Base-by-base conservation (phyloP, 2,797 vertebrate species). In the Tarsius wallacei region DNA sequence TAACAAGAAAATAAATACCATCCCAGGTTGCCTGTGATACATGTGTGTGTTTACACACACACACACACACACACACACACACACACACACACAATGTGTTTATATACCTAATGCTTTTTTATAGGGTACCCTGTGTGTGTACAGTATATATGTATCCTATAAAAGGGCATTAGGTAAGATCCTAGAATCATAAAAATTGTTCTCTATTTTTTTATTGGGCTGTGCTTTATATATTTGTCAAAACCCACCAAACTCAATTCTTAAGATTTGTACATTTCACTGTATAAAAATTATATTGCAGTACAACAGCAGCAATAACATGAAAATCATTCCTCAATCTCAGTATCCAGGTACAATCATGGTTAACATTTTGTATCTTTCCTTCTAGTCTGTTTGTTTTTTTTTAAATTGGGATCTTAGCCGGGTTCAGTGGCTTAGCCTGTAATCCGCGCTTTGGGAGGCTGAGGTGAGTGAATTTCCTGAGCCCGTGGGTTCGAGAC, bases 1-100 rank as follows among this genome's bases (percentile, higher is more conserved):
- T 80, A 89, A 55, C n/a, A 93, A 91, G 53, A 78, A 70, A 47
- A 71, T 70, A 66, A 95, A 91, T 89, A 28, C 17, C 61, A 85
- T 74, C 55, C 15, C 42, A 53, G 47, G n/a, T 88, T 88, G 61
- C 47, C 5, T 59, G 71, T 15, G 10, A n/a, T 47, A 19, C 47
- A 7, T 77, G 33, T 51, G 8, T 63, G 0, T 17, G 51, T 76
- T 2, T 31, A 17, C 16, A 42, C 3, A 66, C 15, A 26, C 31
- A 4, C 2, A 14, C 13, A 16, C 14, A 1, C 24, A 36, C 11
- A 51, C 1, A n/a, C 5, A 26, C 42, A 31, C 7, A 28, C 64
- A 31, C 12, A 51, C 33, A 21, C n/a, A 33, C 16, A 33, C n/a
- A 68, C 0, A 3, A 28, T 42, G 42, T 42, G 42, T 42, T 5